Conservation (phyloP, 2,888 invertebrate species). For the Coecobrya sp. region DNA sequence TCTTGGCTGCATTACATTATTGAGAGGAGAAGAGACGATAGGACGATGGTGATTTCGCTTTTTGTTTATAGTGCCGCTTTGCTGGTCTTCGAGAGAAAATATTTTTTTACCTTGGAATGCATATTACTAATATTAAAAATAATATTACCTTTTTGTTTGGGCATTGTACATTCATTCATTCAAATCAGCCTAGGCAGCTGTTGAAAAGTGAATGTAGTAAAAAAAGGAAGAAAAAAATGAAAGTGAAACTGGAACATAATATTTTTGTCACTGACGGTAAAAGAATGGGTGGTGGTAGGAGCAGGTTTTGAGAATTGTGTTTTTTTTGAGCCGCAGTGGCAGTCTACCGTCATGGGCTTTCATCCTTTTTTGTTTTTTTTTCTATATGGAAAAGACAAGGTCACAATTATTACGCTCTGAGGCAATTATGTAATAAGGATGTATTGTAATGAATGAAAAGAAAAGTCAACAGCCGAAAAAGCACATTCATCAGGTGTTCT, state of each 20-base stretch:
- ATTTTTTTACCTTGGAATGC: not conserved
- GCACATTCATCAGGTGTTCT: conserved; percentile 34
- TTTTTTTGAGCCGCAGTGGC: too few species aligned
- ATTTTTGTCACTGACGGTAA: too few species aligned
- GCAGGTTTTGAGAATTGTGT: not conserved
- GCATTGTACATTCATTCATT: too few species aligned
- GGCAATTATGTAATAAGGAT: not conserved
- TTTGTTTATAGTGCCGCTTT: not conserved
- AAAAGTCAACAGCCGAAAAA: not conserved
- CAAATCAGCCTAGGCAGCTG: too few species aligned
- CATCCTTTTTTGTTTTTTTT: too few species aligned
- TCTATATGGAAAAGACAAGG: not conserved
- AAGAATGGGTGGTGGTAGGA: not conserved
- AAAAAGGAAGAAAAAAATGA: conserved; percentile 23
- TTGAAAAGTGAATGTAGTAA: not conserved
- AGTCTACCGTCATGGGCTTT: too few species aligned
- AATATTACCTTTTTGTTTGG: not conserved
- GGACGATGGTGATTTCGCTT: conserved; percentile 21
- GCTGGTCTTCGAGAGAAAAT: not conserved
- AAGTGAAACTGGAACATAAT: conserved; percentile 17
- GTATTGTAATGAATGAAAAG: not conserved
- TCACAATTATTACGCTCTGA: not conserved
- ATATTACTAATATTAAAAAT: not conserved
- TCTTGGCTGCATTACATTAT: conserved; percentile 4
- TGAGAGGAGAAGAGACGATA: not conserved